Evolutionary conservation across 1,140 invertebrate genomes (phyloP).

Genomic region (Atopsyche davidsoni): DNA sequence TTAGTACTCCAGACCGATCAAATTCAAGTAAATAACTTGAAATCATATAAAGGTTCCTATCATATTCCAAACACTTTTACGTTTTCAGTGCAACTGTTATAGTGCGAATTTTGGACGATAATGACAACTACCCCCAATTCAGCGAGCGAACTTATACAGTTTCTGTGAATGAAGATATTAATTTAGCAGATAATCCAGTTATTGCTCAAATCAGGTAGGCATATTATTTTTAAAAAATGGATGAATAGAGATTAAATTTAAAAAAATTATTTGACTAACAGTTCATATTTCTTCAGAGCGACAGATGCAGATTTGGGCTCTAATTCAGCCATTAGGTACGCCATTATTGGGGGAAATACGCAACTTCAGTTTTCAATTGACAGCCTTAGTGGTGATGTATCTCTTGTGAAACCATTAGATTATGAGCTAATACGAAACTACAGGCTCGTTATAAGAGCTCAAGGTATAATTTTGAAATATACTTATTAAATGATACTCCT

Average conservation of each 20-base stretch:
- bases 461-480: constrained; percentile 51
- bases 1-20: no score
- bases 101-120: constrained; percentile 84
- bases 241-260: neutral
- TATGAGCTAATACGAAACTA: constrained; percentile 83
- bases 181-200: constrained; percentile 73
- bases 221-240: no score
- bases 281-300: constrained; percentile 54
- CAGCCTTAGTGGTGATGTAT: constrained; percentile 84
- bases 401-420: constrained; percentile 80
- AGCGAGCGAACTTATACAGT: constrained; percentile 83
- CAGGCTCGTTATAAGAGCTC: constrained; percentile 82
- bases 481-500: neutral
- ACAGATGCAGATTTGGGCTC: constrained; percentile 83
- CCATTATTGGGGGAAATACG: constrained; percentile 90
- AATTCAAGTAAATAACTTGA: no score
- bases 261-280: constrained; percentile 7
- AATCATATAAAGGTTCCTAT: no score
- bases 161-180: constrained; percentile 80
- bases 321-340: constrained; percentile 89
- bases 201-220: constrained; percentile 72
- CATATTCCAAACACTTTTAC: no score
- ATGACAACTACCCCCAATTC: constrained; percentile 97
- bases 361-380: constrained; percentile 92
- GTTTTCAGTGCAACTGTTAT: constrained; percentile 68